A percentile compares a stretch with the other conserved stretches of the same genome.
These are phyloP conservation scores for Microplitis demolitor DNA, from an alignment of 1,140 invertebrate species.

Conservation along the genomic window DNA sequence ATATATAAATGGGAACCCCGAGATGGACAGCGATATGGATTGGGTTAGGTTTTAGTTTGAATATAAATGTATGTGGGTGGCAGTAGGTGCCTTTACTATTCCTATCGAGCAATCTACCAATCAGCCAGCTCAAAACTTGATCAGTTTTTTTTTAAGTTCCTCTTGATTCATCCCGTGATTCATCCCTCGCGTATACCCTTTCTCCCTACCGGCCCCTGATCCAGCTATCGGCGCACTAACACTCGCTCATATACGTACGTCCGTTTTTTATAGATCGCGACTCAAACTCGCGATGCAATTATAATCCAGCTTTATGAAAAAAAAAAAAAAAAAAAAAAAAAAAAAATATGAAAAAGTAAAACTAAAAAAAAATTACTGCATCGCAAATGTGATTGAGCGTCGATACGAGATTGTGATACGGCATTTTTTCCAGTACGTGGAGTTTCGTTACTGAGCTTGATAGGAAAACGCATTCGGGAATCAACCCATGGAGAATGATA, in stretches of 20 bases:
- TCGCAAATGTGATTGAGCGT: slow-evolving; percentile 63
- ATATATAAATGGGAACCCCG: slow-evolving; percentile 5
- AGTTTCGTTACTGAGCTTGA: too few species aligned
- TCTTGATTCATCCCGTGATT: not conserved
- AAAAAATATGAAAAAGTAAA: slow-evolving; percentile 43
- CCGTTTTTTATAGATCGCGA: slow-evolving; percentile 48
- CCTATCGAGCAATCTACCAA: slow-evolving; percentile 51
- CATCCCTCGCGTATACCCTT: slow-evolving; percentile 9
- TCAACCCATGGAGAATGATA: too few species aligned
- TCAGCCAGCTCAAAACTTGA: slow-evolving; percentile 61
- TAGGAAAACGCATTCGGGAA: too few species aligned
- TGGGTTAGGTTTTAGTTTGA: slow-evolving; percentile 46
- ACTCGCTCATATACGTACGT: slow-evolving; percentile 9
- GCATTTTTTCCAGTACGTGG: slow-evolving; percentile 42
- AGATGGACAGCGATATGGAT: slow-evolving; percentile 15
- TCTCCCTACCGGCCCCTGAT: slow-evolving; percentile 18
- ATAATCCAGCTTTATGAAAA: slow-evolving; percentile 63
- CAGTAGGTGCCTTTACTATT: slow-evolving; percentile 24
- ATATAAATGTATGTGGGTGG: slow-evolving; percentile 28
- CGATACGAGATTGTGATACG: slow-evolving; percentile 53
- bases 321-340: slow-evolving; percentile 25
- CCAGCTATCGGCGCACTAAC: slow-evolving; percentile 17
- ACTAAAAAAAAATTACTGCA: slow-evolving; percentile 54
- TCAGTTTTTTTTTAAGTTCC: slow-evolving; percentile 28
- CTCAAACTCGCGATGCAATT: slow-evolving; percentile 62